Conservation (phyloP, 2,797 vertebrate genomes). For the Hyperoplus immaculatus region DNA sequence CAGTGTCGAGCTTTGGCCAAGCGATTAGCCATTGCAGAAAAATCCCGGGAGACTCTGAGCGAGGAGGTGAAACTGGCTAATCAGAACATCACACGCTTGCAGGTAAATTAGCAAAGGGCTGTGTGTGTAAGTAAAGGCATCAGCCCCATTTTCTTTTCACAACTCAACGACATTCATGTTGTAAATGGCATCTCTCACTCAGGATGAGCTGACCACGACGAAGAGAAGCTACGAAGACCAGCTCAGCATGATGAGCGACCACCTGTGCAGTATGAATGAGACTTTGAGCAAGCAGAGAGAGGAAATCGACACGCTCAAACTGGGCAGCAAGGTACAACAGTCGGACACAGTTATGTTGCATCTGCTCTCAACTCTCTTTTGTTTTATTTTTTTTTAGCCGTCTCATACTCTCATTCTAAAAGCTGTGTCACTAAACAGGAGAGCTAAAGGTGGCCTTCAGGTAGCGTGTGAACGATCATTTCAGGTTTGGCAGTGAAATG, state of each 20-base stretch:
- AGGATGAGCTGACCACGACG: constrained; percentile 97
- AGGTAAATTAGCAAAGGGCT: constrained; percentile 85
- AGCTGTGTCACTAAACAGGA: background rate
- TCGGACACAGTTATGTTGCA: background rate
- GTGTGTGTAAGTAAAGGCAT: background rate
- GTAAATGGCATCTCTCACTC: constrained; percentile 15
- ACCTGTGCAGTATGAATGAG: constrained; percentile 98
- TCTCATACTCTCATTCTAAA: constrained; percentile 14
- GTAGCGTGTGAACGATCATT: constrained; percentile 22
- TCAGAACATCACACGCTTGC: constrained; percentile 93
- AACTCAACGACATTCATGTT: background rate
- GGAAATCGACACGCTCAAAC: constrained; percentile 96
- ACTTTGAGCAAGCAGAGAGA: constrained; percentile 97
- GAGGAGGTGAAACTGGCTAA: constrained; percentile 92
- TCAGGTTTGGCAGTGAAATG: constrained; percentile 35
- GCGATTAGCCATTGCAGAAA: constrained; percentile 93
- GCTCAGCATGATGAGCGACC: constrained; percentile 99
- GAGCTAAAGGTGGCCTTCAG: constrained; percentile 9
- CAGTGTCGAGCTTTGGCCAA: constrained; percentile 97
- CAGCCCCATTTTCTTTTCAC: background rate
- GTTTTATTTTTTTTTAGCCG: constrained; percentile 30
- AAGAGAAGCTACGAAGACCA: constrained; percentile 99
- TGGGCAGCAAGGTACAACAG: constrained; percentile 91
- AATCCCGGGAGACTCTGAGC: constrained; percentile 88
- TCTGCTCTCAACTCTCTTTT: background rate